Conservation (phyloP, 2,888 invertebrate species). For the Hydrotaea cyrtoneurina region DNA sequence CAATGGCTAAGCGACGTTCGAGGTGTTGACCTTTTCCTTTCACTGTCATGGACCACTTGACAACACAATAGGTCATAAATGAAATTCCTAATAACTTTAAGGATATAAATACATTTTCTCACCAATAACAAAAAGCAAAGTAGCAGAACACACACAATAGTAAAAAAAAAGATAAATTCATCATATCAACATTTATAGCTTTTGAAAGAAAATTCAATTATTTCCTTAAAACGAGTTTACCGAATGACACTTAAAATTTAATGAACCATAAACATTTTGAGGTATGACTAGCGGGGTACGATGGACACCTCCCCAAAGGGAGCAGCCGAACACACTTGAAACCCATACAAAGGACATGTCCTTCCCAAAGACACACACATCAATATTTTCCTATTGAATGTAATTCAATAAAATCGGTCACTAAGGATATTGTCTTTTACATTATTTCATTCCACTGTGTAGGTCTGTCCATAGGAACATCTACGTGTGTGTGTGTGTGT, state of each 20-base stretch:
- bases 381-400: constrained; percentile 23
- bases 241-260: constrained; percentile 48
- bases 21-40: neutral
- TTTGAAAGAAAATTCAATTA: constrained; percentile 43
- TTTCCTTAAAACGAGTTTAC: constrained; percentile 15
- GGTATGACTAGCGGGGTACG: neutral
- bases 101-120: constrained; percentile 6
- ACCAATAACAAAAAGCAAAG: neutral
- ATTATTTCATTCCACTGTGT: too few relatives aligned
- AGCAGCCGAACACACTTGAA: neutral
- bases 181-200: constrained; percentile 37
- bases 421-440: constrained; percentile 7
- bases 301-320: constrained; percentile 14
- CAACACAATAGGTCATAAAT: constrained; percentile 1
- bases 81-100: constrained; percentile 12
- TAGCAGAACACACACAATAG: neutral
- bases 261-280: constrained; percentile 44
- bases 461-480: neutral
- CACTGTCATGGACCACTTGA: neutral
- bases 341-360: neutral
- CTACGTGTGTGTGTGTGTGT: neutral
- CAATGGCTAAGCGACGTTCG: neutral
- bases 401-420: constrained; percentile 46
- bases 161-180: constrained; percentile 1
- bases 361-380: neutral